Percentiles rank a stretch among this genome's conserved stretches.
phyloP scores from a whole-genome alignment of 2,113 vertebrate genomes.

The Ictidomys tridecemlineatus region DNA sequence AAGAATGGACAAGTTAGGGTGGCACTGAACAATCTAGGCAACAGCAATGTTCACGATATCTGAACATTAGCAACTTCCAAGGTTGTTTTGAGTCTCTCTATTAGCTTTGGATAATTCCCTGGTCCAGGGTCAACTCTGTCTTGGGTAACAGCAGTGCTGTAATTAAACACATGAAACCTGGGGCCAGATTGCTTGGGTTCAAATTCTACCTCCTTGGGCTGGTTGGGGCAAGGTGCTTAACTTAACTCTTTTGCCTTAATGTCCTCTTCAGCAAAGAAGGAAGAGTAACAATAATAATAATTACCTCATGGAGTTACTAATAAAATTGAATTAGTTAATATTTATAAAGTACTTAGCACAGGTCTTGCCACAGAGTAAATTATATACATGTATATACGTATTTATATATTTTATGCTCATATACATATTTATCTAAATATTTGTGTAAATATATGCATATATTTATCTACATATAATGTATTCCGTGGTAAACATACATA shows the following conservation, averaged over 20 bases:
- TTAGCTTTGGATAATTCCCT: not conserved
- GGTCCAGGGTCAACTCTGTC: not conserved
- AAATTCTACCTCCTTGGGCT: not conserved
- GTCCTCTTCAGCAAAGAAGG: not conserved
- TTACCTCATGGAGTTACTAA: not conserved
- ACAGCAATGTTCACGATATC: not conserved
- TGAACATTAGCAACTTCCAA: not conserved
- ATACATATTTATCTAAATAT: too few species aligned
- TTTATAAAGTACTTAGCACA: not conserved
- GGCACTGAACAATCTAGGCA: not conserved
- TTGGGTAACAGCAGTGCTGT: not conserved
- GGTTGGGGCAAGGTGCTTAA: not conserved
- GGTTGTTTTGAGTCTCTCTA: not conserved
- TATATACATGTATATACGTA: too few species aligned
- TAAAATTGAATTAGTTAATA: not conserved
- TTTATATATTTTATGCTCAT: too few species aligned
- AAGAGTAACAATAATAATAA: not conserved
- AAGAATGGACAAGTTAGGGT: not conserved
- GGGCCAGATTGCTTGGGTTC: not conserved
- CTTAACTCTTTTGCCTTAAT: not conserved
- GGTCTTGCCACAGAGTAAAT: not conserved
- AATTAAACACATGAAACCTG: not conserved
- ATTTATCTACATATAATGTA: too few species aligned
- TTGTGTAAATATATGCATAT: too few species aligned
- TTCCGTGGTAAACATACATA: not conserved